phyloP scores from a whole-genome alignment of 92 coral and sea anemone species.

The Ricordea florida region DNA sequence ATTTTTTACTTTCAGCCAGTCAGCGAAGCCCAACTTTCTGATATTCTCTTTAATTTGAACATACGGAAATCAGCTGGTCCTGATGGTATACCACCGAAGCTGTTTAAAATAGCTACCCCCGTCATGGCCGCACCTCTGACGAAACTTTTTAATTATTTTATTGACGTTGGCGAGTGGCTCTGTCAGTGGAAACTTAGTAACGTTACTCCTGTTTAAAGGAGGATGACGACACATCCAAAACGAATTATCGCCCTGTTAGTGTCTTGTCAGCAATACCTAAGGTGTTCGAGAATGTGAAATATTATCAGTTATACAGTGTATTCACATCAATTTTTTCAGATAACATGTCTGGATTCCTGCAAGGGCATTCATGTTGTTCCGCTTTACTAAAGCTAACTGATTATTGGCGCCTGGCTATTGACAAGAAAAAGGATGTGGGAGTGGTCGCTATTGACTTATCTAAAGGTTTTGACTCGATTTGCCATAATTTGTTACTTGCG shows the following conservation, averaged over 20 bases:
- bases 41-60: neutral
- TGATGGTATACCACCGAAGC: slow-evolving; percentile 3
- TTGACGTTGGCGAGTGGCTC: slow-evolving; percentile 14
- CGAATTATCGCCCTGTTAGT: slow-evolving; percentile 53
- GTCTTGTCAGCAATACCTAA: slow-evolving; percentile 22
- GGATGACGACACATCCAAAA: slow-evolving; percentile 8
- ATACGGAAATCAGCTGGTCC: slow-evolving; percentile 14
- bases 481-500: slow-evolving; percentile 7
- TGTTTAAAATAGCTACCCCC: slow-evolving; percentile 22
- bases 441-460: slow-evolving; percentile 3
- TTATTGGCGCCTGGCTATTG: slow-evolving; percentile 20
- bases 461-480: slow-evolving; percentile 25
- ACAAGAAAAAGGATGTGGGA: neutral
- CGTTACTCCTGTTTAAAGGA: slow-evolving; percentile 44
- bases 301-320: slow-evolving; percentile 2
- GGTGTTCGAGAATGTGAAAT: slow-evolving; percentile 31
- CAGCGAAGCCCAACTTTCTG: neutral
- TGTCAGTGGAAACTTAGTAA: slow-evolving; percentile 29
- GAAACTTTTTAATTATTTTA: slow-evolving; percentile 24
- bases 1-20: slow-evolving; percentile 13
- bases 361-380: slow-evolving; percentile 37
- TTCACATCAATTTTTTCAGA: slow-evolving; percentile 23
- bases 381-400: slow-evolving; percentile 39
- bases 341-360: slow-evolving; percentile 35
- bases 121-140: slow-evolving; percentile 23